Base-by-base conservation (phyloP, 2,113 vertebrate genomes). In the Mirounga angustirostris region DNA sequence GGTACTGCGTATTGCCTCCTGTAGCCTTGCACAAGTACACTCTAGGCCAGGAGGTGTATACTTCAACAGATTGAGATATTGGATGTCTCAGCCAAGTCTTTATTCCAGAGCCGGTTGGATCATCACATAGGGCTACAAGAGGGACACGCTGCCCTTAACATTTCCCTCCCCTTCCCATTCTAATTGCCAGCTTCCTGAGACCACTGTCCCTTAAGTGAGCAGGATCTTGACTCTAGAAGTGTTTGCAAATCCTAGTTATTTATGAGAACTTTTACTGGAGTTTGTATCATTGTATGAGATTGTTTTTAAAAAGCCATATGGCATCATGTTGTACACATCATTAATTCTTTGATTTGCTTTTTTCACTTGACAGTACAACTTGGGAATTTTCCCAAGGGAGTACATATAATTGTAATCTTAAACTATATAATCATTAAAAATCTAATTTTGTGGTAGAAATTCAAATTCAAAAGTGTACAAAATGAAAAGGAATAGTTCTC, bases 271-370 rank as follows among this genome's bases (percentile, higher is more conserved):
- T 80, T 93, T 81, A 80, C 8, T 1, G 0, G 12, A 36, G 26
- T 78, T 93, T 93, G 40, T 16, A 4, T 84, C 33, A 22, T 76
- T 56, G 36, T 74, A 12, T 79, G 33, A 85, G 28, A 59, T n/a
- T 61, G 7, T 87, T 96, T 73, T 63, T n/a, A 63, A 61, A 67
- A 84, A 69, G 24, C 76, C 50, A 46, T 61, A 2, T 85, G 56
- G 46, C 28, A 63, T 69, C 22, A 16, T 88, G 16, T 30, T 94
- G 0, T 67, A 50, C 1, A n/a, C 30, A 21, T 91, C 85, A n/a
- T 79, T 91, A 81, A n/a, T 83, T 61, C 65, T 96, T 74, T 58
- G 46, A 91, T 78, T 59, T 96, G 36, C 26, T 79, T 95, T 90
- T 91, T 91, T 84, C n/a, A 50, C 14, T 76, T 67, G 18, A 54